Evolutionary conservation across 2,797 vertebrate genomes (phyloP), one percentile per base, ranked within the genome.

Genomic region (Aeoliscus strigatus): DNA sequence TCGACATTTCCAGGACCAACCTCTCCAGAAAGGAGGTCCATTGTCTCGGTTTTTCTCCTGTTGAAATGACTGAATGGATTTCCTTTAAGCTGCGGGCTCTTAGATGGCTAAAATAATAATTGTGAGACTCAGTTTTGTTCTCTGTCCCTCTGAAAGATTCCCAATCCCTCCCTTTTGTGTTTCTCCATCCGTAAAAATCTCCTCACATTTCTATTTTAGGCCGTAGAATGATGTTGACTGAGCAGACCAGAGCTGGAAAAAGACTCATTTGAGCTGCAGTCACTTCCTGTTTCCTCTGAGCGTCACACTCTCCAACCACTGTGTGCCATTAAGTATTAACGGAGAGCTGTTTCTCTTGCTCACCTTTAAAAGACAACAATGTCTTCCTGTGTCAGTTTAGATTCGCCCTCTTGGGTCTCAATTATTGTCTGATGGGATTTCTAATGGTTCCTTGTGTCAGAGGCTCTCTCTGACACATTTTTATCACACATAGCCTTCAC

Each of bases 31-130:
- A 69, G 62, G 23, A 39, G 35, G 33, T 54, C 50, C 36, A 66
- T 77, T 83, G 77, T 79, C 56, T 52, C 35, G 27, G 17, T 57
- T 75, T 79, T 76, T 60, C 32, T 70, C 23, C 53, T 73, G 70
- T 76, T 80, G 51, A 79, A 79, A 80, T 65, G 53, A 59, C 64
- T 47, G 60, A 65, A 82, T 78, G 69, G 75, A 79, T 84, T 78
- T 69, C 57, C 28, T 53, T 50, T 68, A 71, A 80, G 66, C 74
- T 55, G 6, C 1, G 4, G 45, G 48, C 52, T 74, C 54, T 70
- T 48, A 45, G 55, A 46, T 14, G 34, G 39, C 61, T 50, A 51
- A 73, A 71, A 75, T 49, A 68, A 67, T 70, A 56, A 76, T 59
- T 66, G 53, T n/a, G 24, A 39, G 49, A 51, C 67, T 73, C 44